phyloP scores from a whole-genome alignment of 2,888 invertebrate genomes.

The Quadroppia sp. region DNA sequence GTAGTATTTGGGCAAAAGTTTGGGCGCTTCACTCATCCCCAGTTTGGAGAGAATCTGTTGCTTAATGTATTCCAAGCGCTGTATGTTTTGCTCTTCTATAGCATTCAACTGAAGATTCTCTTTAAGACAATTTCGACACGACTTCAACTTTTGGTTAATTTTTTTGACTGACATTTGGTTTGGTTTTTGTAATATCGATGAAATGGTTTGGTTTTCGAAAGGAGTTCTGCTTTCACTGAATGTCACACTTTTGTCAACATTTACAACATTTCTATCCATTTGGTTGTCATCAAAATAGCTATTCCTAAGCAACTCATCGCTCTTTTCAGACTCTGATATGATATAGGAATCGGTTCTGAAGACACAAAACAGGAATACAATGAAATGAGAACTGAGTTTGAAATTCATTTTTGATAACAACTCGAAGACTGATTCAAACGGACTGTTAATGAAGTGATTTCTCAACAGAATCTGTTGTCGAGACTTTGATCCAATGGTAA shows the following conservation, averaged over 20 bases:
- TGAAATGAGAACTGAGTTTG: neutral
- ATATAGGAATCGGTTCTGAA: constrained; percentile 5
- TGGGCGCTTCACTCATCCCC: constrained; percentile 40
- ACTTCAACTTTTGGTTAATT: neutral
- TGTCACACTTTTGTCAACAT: neutral
- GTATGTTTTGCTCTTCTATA: constrained; percentile 35
- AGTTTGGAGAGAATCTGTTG: constrained; percentile 41
- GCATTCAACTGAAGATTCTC: neutral
- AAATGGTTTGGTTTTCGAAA: neutral
- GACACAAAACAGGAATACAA: neutral
- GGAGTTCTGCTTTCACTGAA: neutral
- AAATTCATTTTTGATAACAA: constrained; percentile 19
- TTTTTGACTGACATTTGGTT: neutral
- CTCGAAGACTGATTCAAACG: too few species aligned
- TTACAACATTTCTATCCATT: neutral
- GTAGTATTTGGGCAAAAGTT: neutral
- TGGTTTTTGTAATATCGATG: neutral
- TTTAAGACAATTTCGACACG: neutral
- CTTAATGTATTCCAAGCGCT: constrained; percentile 43
- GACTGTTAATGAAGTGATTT: neutral
- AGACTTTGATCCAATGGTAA: neutral
- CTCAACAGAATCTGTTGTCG: neutral
- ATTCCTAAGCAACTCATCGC: neutral
- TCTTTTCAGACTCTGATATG: neutral
- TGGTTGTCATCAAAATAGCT: constrained; percentile 9